Conservation (phyloP, 2,113 vertebrate genomes). For the Psilopogon haemacephalus region DNA sequence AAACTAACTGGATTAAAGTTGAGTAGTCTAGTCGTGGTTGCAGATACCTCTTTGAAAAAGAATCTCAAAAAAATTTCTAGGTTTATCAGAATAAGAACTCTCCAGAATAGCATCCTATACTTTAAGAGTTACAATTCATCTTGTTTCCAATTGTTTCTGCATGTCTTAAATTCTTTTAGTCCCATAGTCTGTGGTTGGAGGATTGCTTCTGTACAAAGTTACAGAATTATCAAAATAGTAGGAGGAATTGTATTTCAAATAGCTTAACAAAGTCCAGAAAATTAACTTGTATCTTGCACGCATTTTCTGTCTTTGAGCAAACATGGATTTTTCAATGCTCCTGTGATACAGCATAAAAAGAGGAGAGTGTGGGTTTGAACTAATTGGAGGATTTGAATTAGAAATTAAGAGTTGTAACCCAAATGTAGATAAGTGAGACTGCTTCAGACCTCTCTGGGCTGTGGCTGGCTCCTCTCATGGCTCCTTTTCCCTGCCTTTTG, state of each 20-base stretch:
- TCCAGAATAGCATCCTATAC: not conserved
- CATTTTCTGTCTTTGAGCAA: not conserved
- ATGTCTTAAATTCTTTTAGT: not conserved
- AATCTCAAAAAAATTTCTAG: not conserved
- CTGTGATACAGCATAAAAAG: not conserved
- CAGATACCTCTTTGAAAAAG: not conserved
- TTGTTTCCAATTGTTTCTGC: not conserved
- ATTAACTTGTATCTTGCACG: not conserved
- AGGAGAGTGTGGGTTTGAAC: too few species aligned
- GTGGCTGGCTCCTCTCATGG: too few species aligned
- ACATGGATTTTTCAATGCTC: not conserved
- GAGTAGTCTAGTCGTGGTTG: not conserved
- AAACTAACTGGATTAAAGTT: rapidly evolving
- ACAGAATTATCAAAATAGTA: not conserved
- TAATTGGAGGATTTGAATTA: too few species aligned
- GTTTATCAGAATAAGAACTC: not conserved
- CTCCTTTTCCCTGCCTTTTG: too few species aligned
- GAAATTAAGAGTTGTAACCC: too few species aligned
- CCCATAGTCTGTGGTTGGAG: not conserved
- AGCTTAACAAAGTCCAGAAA: not conserved
- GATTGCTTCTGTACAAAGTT: not conserved
- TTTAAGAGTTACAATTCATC: not conserved
- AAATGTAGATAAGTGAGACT: too few species aligned
- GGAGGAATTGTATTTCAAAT: not conserved
- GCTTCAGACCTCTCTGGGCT: too few species aligned